Base-by-base conservation (phyloP, 2,113 vertebrate genomes). In the Hippocampus mohnikei region DNA sequence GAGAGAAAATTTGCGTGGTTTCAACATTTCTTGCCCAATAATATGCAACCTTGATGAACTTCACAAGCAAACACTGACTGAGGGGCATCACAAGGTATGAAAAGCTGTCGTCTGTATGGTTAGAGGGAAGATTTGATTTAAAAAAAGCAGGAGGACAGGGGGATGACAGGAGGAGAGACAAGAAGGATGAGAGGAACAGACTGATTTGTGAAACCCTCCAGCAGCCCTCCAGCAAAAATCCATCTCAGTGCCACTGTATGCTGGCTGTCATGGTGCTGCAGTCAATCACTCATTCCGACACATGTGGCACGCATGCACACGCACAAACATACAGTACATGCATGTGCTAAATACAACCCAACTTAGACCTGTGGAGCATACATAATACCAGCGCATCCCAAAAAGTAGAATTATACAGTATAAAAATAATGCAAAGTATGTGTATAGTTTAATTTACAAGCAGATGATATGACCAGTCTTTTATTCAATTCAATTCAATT, bases 171-270 rank as follows among this genome's bases (percentile, higher is more conserved):
- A 58, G 65, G 50, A 75, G 73, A 50, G 68, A 76, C 67, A 69
- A 79, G 73, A 74, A 62, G 72, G 75, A 78, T 75, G 73, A 86
- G 66, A 76, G 84, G 73, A 87, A 87, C 84, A 81, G 71, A 88
- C 84, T 81, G 89, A 87, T 88, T 85, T 21, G 55, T 66, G 66
- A 82, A 82, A 85, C 77, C 90, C 90, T 85, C 79, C 81, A 84
- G 90, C 87, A 81, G 80, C 85, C 90, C 87, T 77, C 68, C 21
- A 88, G 90, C 88, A 84, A 87, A 87, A 89, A 88, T 90, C 86
- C 82, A 90, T 90, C 87, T 81, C 78, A 76, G 73, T 80, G 76
- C 69, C 72, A 68, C 75, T 73, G 56, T 81, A 75, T 82, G 73
- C 70, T 78, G 63, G 70, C 85, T 88, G 89, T 88, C 89, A 85